Conservation (phyloP, 1,140 invertebrate species). For the Diachasmimorpha longicaudata region DNA sequence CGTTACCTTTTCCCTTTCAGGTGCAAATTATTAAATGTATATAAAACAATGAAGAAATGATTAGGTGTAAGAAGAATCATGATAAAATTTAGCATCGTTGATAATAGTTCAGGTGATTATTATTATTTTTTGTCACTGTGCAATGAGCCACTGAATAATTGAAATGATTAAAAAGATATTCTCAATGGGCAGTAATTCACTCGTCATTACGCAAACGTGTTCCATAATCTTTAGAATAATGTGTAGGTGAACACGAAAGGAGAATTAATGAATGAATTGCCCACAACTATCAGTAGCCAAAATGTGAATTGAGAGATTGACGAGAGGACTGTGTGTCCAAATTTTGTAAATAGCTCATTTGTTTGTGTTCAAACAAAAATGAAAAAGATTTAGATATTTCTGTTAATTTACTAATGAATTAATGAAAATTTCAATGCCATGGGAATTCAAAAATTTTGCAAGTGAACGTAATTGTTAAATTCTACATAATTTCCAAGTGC, state of each 20-base stretch:
- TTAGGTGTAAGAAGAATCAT: background rate
- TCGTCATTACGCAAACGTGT: background rate
- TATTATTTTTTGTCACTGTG: slow-evolving; percentile 10
- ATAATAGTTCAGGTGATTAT: slow-evolving; percentile 1
- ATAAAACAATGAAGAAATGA: background rate
- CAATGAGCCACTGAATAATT: background rate
- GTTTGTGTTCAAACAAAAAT: background rate
- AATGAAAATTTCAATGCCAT: background rate
- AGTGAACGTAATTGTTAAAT: background rate
- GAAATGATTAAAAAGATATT: background rate
- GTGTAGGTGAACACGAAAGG: background rate
- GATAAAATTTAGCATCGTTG: slow-evolving; percentile 2
- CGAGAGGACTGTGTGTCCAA: background rate
- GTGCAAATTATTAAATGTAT: slow-evolving; percentile 1
- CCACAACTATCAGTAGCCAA: background rate
- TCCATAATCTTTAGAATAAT: background rate
- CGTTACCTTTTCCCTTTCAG: background rate
- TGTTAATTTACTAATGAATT: background rate
- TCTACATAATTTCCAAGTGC: background rate
- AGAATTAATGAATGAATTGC: background rate
- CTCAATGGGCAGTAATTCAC: background rate
- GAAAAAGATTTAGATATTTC: background rate
- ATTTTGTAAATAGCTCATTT: background rate
- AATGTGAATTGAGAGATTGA: background rate
- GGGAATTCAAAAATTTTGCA: background rate